Evolutionary conservation across 2,888 invertebrate genomes (phyloP), one percentile per base, ranked within the genome.

Genomic region (Ischnura elegans): DNA sequence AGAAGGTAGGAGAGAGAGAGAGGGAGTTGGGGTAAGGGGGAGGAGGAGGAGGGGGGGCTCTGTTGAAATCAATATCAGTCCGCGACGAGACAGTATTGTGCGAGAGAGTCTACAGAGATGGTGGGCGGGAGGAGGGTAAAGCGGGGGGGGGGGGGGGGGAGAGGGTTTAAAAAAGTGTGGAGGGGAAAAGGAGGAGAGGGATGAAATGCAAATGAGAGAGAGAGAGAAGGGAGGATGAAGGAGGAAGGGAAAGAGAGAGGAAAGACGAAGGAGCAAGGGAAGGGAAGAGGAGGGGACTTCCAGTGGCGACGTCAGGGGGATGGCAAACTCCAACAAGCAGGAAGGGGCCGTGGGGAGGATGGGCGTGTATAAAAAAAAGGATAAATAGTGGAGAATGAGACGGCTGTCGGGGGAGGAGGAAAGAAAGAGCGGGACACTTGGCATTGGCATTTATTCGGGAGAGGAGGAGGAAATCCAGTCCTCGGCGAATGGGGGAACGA

Each of bases 11-110:
- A 46, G 45, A 29, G 87, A 46, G 43, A 46, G 42, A 47, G 46
- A 46, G 87, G n/a, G 47, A 87, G n/a, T n/a, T n/a, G n/a, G n/a
- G n/a, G n/a, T n/a, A n/a, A 29, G 87, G n/a, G 43, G 43, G 42
- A 47, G 46, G n/a, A 47, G n/a, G 47, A 87, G 47, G 87, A 46
- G 61, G 55, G 90, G 90, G 76, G 61, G 61, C 90, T 90, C 90
- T 90, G 90, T 90, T 90, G 90, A 90, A 90, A 90, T 90, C 90
- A 90, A 90, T 90, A 90, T 90, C 90, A 66, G 90, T 90, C 90
- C 90, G 90, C 90, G 90, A 90, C 90, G 90, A 90, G 90, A 90
- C 90, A 90, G 90, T 90, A 90, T 90, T 90, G 90, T 90, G 90
- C 47, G 90, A 90, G 90, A 90, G 90, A 90, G 90, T 90, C 90